A percentile compares a stretch with the other conserved stretches of the same genome.
phyloP scores from a whole-genome alignment of 2,113 vertebrate species.

The Propithecus coquereli region DNA sequence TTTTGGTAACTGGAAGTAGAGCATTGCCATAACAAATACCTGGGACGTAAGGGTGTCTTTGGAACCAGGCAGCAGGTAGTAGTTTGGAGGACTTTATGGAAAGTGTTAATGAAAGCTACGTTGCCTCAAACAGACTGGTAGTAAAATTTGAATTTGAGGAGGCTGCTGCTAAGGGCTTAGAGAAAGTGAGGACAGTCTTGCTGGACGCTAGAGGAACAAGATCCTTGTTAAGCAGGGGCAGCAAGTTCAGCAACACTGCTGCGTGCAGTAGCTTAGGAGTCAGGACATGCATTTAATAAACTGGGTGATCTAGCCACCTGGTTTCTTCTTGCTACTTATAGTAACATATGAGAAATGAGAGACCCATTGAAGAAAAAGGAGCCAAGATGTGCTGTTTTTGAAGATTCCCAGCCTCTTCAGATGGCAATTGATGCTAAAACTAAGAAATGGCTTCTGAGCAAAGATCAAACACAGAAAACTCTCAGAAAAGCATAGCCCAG shows the following conservation, averaged over 20 bases:
- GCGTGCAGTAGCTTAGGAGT: no score
- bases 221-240: background rate
- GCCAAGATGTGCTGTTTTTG: background rate
- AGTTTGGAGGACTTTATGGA: background rate
- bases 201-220: background rate
- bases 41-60: background rate
- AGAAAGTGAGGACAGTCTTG: background rate
- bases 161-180: background rate
- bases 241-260: background rate
- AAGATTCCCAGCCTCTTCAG: background rate
- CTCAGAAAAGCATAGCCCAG: background rate
- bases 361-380: background rate
- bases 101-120: background rate
- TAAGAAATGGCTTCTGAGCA: background rate
- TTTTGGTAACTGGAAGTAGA: background rate
- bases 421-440: background rate
- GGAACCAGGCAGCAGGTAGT: background rate
- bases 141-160: background rate
- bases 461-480: background rate
- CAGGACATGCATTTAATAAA: background rate
- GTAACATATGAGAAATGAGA: background rate
- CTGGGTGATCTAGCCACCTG: background rate
- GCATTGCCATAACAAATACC: background rate
- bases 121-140: background rate
- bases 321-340: background rate